Evolutionary conservation across 1,140 invertebrate genomes (phyloP).

Genomic region (Nixonia krombeini): DNA sequence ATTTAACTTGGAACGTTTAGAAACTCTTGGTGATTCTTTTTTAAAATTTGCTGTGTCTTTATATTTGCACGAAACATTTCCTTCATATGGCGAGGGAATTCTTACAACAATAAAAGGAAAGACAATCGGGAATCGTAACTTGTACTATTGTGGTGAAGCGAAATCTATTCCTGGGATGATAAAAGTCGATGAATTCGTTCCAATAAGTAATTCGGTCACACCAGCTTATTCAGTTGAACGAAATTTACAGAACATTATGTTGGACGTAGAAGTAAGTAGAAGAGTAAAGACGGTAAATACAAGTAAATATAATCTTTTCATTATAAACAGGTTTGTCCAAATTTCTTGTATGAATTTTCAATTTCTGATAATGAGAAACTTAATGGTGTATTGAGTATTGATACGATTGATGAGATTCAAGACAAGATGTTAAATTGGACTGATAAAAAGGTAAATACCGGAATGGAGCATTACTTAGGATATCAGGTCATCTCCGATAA

Average conservation of each 20-base stretch:
- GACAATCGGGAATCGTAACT: constrained; percentile 86
- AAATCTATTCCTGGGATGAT: constrained; percentile 74
- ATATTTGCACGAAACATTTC: constrained; percentile 81
- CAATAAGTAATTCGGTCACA: constrained; percentile 78
- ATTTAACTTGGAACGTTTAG: constrained; percentile 86
- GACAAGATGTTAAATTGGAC: constrained; percentile 51
- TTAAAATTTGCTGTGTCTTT: constrained; percentile 85
- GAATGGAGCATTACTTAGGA: constrained; percentile 68
- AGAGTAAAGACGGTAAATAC: background rate
- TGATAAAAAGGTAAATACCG: constrained; percentile 51
- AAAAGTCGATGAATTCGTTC: constrained; percentile 77
- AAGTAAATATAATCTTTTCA: background rate
- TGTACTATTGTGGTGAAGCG: constrained; percentile 77
- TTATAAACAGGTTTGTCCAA: constrained; percentile 58
- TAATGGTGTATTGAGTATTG: constrained; percentile 57
- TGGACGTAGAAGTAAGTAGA: constrained; percentile 41
- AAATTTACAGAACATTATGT: constrained; percentile 48
- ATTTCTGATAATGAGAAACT: constrained; percentile 65
- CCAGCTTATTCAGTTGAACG: constrained; percentile 72
- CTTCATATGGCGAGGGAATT: constrained; percentile 80
- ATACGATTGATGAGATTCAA: constrained; percentile 35
- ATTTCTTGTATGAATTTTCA: constrained; percentile 66
- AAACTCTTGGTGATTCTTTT: constrained; percentile 91
- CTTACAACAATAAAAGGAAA: constrained; percentile 82
- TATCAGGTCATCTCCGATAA: constrained; percentile 74